Conservation (phyloP, 2,797 vertebrate species). For the Crenichthys baileyi region DNA sequence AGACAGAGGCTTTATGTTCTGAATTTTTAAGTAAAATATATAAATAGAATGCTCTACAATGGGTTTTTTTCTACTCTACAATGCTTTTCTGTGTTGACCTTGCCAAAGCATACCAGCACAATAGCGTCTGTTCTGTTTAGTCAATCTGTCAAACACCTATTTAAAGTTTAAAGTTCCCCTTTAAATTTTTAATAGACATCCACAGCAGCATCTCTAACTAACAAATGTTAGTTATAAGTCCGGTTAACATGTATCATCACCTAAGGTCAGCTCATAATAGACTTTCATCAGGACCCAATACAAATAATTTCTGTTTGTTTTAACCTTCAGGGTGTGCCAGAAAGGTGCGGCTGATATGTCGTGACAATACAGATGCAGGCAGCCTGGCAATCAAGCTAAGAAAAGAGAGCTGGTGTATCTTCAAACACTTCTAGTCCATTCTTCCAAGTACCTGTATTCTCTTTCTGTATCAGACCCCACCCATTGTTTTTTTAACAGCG, state of each 20-base stretch:
- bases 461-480: constrained; percentile 21
- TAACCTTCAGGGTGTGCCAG: constrained; percentile 45
- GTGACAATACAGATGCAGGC: constrained; percentile 16
- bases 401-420: constrained; percentile 26
- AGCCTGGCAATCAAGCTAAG: constrained; percentile 13
- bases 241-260: neutral
- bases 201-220: neutral
- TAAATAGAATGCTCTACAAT: neutral
- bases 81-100: neutral
- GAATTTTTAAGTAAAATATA: neutral
- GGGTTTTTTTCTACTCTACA: neutral
- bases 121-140: constrained; percentile 23
- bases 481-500: constrained; percentile 19
- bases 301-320: constrained; percentile 56
- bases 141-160: constrained; percentile 2
- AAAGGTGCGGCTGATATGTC: constrained; percentile 31
- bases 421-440: constrained; percentile 33
- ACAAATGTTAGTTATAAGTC: neutral
- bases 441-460: constrained; percentile 18
- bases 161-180: neutral
- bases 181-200: constrained; percentile 2
- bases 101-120: constrained; percentile 8
- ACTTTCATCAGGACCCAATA: constrained; percentile 12
- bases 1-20: neutral
- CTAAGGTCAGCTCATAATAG: neutral